Conservation (phyloP, 2,113 vertebrate species). For the Mystacornis crossleyi region DNA sequence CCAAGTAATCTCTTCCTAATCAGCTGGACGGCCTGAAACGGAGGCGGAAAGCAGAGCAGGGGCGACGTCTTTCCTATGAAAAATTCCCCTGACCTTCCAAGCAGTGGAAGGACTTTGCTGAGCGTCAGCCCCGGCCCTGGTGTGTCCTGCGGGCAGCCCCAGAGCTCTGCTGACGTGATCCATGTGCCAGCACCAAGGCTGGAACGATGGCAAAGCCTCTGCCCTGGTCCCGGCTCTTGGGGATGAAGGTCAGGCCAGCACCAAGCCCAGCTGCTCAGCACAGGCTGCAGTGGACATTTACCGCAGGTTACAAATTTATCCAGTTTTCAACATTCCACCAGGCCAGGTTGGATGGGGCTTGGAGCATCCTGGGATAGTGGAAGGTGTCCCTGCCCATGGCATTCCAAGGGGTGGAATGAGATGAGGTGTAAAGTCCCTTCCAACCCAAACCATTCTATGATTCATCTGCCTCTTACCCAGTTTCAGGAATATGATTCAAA, state of each 20-base stretch:
- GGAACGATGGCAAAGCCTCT: background rate
- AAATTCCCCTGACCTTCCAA: background rate
- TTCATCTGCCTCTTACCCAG: constrained; percentile 2
- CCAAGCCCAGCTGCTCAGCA: background rate
- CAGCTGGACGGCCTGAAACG: background rate
- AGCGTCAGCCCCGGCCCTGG: background rate
- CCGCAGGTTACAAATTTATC: background rate
- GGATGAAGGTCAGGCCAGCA: background rate
- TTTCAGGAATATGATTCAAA: constrained; percentile 7
- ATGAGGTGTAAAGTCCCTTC: background rate
- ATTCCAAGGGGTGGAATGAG: background rate
- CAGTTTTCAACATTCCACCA: background rate
- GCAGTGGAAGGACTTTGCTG: background rate
- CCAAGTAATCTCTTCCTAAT: background rate
- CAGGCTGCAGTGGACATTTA: background rate
- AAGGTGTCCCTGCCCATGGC: background rate
- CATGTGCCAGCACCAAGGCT: background rate
- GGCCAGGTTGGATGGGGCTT: background rate
- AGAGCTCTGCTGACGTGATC: background rate
- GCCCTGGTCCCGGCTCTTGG: accelerated
- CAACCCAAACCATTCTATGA: background rate
- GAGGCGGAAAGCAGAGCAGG: background rate
- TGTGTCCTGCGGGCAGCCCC: background rate
- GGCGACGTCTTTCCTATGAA: accelerated
- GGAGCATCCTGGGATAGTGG: background rate